These are phyloP conservation scores for Rhamnusium bicolor DNA, from an alignment of 2,888 invertebrate genomes.

Conservation along the genomic window DNA sequence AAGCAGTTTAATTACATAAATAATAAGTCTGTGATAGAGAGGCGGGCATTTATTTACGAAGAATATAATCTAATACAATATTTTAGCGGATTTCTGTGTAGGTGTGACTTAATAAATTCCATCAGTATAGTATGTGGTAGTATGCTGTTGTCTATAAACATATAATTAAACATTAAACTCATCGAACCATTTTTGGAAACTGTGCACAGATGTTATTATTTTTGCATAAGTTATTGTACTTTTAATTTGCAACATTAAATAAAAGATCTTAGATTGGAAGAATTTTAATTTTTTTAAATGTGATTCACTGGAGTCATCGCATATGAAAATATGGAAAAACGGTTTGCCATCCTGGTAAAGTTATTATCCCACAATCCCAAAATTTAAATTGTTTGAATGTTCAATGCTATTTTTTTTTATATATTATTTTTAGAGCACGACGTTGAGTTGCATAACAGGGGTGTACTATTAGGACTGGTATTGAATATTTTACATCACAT, in stretches of 20 bases:
- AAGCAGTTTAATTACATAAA: background rate
- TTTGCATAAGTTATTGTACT: constrained; percentile 18
- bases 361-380: too few relatives aligned
- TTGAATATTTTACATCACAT: too few relatives aligned
- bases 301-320: background rate
- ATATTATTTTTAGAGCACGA: too few relatives aligned
- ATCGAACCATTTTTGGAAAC: constrained; percentile 14
- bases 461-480: too few relatives aligned
- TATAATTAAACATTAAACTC: constrained; percentile 22
- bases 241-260: background rate
- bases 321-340: too few relatives aligned
- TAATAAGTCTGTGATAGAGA: constrained; percentile 14
- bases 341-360: too few relatives aligned
- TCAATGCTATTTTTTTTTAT: too few relatives aligned
- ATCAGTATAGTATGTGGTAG: constrained; percentile 18
- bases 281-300: background rate
- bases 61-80: constrained; percentile 16
- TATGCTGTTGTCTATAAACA: constrained; percentile 5
- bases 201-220: background rate
- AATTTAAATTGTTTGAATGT: too few relatives aligned
- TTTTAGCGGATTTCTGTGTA: background rate
- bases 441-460: too few relatives aligned
- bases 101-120: constrained; percentile 27
- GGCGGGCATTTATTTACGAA: background rate
- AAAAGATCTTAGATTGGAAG: background rate